Evolutionary conservation across 2,888 invertebrate species (phyloP), one percentile per base, ranked within the genome.

Genomic region (Stenodera caucasica): DNA sequence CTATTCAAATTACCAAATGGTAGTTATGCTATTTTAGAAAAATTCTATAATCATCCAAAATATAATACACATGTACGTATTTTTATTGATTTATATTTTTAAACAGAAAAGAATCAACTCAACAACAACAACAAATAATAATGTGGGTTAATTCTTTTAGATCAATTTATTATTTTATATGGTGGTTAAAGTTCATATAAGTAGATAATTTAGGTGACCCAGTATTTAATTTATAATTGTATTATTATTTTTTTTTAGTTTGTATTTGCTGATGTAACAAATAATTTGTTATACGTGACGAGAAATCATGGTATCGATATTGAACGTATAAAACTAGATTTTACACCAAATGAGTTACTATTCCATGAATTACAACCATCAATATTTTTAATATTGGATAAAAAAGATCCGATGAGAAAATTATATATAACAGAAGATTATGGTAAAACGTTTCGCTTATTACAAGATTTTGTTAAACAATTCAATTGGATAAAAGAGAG

Each of bases 31-130:
- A 86, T 88, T 52, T 82, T 96, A 70, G 90, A 92, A 72, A 91
- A 91, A 75, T 95, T 93, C 80, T 90, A 90, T 75, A 92, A 91
- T 74, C 92, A 93, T 82, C 91, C 91, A 0, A 89, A 88, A 69
- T 88, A 86, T 75, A 90, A 90, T 69, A 88, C 88, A 63, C 88
- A 88, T 81, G 94, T 94, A 82, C 89, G 91, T 87, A 52, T 49
- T n/a, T n/a, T n/a, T n/a, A n/a, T n/a, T n/a, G n/a, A n/a, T n/a
- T n/a, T n/a, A 53, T 33, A 26, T 26, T 26, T 6, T 5, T 26
- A 7, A 7, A 26, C 26, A 26, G 26, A 5, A 26, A 7, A 26
- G 26, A 3, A 26, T 26, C 26, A 7, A 26, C 7, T 26, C 3
- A 5, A 3, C 26, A 7, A 7, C 3, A 26, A 26, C 26, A 7